A percentile compares a stretch with the other conserved stretches of the same genome.
Conservation (phyloP, 2,797 vertebrate genomes). For the Steatocranus sp. region DNA sequence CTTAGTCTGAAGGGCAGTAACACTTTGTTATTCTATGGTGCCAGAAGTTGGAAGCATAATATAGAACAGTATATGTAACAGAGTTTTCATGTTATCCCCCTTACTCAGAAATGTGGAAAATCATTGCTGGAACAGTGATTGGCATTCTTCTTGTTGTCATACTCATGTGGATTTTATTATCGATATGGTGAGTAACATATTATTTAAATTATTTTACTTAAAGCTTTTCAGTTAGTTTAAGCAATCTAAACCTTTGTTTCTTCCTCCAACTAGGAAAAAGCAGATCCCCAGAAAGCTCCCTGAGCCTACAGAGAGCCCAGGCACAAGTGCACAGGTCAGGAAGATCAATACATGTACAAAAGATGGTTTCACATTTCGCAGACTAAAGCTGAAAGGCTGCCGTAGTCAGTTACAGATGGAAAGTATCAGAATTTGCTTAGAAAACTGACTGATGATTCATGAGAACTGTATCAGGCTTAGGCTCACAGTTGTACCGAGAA, state of each 20-base stretch:
- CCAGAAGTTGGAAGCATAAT: not conserved
- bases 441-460: not conserved
- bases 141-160: not conserved
- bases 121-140: not conserved
- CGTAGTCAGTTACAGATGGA: not conserved
- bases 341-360: not conserved
- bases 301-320: not conserved
- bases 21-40: not conserved
- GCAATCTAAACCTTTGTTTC: not conserved
- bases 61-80: not conserved
- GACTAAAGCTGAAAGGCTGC: not conserved
- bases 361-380: not conserved
- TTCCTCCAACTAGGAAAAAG: not conserved
- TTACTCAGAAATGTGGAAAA: not conserved
- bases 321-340: not conserved
- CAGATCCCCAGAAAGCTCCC: not conserved
- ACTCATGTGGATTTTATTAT: not conserved
- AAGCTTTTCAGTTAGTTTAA: not conserved
- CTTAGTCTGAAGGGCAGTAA: not conserved
- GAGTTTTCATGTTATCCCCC: not conserved
- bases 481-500: not conserved
- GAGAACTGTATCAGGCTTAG: not conserved
- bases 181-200: not conserved
- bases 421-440: not conserved
- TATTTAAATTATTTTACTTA: not conserved